phyloP scores from a whole-genome alignment of 2,888 invertebrate species.

The Drosophila stalkeri region DNA sequence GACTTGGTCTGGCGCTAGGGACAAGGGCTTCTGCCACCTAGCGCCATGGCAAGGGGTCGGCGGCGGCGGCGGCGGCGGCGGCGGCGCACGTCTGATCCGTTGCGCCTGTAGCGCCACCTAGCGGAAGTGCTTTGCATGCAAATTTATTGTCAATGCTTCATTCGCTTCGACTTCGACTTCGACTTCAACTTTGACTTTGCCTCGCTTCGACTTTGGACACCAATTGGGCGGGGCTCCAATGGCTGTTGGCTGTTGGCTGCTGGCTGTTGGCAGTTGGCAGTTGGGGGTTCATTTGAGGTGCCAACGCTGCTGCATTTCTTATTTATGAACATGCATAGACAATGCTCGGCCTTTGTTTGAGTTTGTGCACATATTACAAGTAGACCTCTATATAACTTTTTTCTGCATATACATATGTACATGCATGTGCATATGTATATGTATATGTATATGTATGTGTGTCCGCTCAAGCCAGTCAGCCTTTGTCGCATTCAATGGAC shows the following conservation, averaged over 20 bases:
- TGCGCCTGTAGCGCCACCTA: slow-evolving; percentile 24
- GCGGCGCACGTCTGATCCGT: not conserved
- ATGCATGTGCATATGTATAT: not conserved
- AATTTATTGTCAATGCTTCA: slow-evolving; percentile 75
- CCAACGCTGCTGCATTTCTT: slow-evolving; percentile 72
- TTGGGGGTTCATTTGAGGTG: slow-evolving; percentile 35
- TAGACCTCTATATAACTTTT: slow-evolving; percentile 12
- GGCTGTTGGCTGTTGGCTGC: not conserved
- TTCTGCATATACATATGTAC: not conserved
- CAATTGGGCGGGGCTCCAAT: slow-evolving; percentile 15
- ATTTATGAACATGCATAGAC: slow-evolving; percentile 80
- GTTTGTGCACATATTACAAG: slow-evolving; percentile 28
- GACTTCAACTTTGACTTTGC: not conserved
- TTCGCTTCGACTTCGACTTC: slow-evolving; percentile 9
- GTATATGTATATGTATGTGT: slow-evolving; percentile 2
- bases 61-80: not conserved
- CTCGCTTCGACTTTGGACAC: slow-evolving; percentile 9
- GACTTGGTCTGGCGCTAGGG: slow-evolving; percentile 56
- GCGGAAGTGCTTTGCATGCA: slow-evolving; percentile 77
- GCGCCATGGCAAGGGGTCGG: too few species aligned
- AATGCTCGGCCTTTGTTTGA: slow-evolving; percentile 60
- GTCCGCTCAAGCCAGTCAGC: slow-evolving; percentile 16
- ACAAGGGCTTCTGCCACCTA: slow-evolving; percentile 23
- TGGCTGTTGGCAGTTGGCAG: too few species aligned
- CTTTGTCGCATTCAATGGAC: slow-evolving; percentile 73